Percentiles rank a stretch among this genome's conserved stretches.
These are phyloP conservation scores for Agrotis ipsilon DNA, from an alignment of 2,888 invertebrate species.

Conservation along the genomic window DNA sequence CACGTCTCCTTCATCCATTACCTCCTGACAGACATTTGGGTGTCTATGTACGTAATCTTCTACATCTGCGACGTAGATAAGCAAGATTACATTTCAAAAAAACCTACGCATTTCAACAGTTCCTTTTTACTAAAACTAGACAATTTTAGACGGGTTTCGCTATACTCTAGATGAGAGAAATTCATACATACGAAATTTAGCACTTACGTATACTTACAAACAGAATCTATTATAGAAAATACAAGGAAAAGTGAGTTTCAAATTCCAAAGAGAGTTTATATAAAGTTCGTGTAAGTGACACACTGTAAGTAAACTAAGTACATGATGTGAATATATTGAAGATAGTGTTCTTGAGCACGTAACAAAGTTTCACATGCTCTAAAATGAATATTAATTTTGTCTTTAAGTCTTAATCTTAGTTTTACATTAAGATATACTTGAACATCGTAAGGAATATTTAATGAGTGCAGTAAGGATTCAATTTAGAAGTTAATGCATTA, in stretches of 20 bases:
- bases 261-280: slow-evolving; percentile 29
- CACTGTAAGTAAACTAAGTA: not conserved
- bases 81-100: not conserved
- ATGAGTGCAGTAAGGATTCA: slow-evolving; percentile 12
- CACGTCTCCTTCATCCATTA: too few species aligned
- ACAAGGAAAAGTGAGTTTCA: slow-evolving; percentile 26
- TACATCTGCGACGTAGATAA: not conserved
- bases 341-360: slow-evolving; percentile 6
- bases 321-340: slow-evolving; percentile 11
- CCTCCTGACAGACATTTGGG: too few species aligned
- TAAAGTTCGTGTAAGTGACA: slow-evolving; percentile 19
- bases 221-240: slow-evolving; percentile 40
- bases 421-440: slow-evolving; percentile 14
- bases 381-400: slow-evolving; percentile 30
- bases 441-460: slow-evolving; percentile 27
- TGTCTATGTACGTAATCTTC: not conserved
- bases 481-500: slow-evolving; percentile 18
- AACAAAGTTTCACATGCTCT: slow-evolving; percentile 6
- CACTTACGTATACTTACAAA: slow-evolving; percentile 15
- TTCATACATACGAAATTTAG: not conserved
- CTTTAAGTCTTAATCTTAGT: not conserved
- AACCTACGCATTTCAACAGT: not conserved
- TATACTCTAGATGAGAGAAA: not conserved
- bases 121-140: not conserved
- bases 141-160: slow-evolving; percentile 2